Evolutionary conservation across 2,888 invertebrate genomes (phyloP).

Genomic region (Trachelus tabidus): DNA sequence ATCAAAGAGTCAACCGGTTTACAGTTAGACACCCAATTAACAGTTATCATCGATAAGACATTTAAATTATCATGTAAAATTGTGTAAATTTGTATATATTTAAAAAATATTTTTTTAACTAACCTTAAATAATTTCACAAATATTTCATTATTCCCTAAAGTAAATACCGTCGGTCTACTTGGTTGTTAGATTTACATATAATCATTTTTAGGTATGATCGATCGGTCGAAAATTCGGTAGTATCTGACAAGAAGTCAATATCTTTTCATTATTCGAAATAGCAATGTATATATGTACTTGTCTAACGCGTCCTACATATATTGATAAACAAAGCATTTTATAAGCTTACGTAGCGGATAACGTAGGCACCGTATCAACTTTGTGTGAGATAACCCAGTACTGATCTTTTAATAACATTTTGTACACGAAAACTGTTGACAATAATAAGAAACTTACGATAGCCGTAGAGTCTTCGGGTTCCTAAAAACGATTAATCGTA

Average conservation of each 20-base stretch:
- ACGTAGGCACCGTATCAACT: not conserved
- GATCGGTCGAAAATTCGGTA: not conserved
- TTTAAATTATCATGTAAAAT: not conserved
- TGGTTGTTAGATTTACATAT: not conserved
- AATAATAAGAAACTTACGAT: not conserved
- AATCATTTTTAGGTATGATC: not conserved
- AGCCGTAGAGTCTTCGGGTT: not conserved
- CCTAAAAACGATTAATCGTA: not conserved
- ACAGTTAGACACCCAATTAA: not conserved
- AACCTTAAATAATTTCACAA: not conserved
- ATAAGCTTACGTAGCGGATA: not conserved
- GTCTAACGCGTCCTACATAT: not conserved
- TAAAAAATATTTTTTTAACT: not conserved
- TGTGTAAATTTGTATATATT: not conserved
- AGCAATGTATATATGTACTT: not conserved
- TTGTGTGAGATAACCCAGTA: not conserved
- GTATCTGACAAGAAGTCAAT: not conserved
- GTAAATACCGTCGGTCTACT: not conserved
- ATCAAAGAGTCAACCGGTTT: not conserved
- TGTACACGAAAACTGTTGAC: not conserved
- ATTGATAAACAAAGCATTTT: not conserved
- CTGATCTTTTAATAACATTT: not conserved
- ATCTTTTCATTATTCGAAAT: not conserved
- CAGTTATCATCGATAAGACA: not conserved
- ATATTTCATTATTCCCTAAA: no score